phyloP scores from a whole-genome alignment of 2,797 vertebrate species.

The Typhlichthys subterraneus region DNA sequence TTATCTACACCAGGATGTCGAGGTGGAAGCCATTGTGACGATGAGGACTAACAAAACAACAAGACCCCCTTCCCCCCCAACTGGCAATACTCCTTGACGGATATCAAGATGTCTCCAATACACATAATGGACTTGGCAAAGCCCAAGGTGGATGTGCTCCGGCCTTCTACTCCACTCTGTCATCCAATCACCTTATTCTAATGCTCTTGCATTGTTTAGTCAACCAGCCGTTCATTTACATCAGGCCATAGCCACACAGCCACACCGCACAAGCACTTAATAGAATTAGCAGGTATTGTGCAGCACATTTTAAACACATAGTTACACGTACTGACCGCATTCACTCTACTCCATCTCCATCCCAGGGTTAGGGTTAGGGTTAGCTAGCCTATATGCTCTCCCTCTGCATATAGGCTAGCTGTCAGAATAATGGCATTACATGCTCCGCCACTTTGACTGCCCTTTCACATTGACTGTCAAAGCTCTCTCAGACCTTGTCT shows the following conservation, averaged over 20 bases:
- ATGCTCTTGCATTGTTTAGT: constrained; percentile 80
- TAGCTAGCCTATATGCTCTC: too few species aligned
- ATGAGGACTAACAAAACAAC: constrained; percentile 66
- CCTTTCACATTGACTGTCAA: constrained; percentile 42
- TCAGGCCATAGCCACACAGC: constrained; percentile 70
- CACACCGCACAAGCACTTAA: constrained; percentile 74
- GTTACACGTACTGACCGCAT: constrained; percentile 56
- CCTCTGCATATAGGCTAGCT: constrained; percentile 25
- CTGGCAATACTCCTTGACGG: constrained; percentile 54
- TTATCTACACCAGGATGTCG: constrained; percentile 56
- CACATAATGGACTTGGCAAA: constrained; percentile 82
- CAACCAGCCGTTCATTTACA: constrained; percentile 79
- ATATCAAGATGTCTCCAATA: constrained; percentile 78
- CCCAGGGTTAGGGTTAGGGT: too few species aligned
- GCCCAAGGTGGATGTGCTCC: constrained; percentile 51
- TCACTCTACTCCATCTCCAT: constrained; percentile 37
- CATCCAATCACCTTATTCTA: constrained; percentile 83
- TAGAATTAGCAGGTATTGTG: constrained; percentile 83
- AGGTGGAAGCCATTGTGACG: constrained; percentile 68
- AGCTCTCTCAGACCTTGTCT: constrained; percentile 35
- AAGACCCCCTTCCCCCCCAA: constrained; percentile 20
- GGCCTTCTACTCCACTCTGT: constrained; percentile 68
- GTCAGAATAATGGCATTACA: constrained; percentile 59
- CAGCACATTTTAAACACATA: constrained; percentile 78
- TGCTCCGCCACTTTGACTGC: constrained; percentile 29